Conservation (phyloP, 1,140 invertebrate species). For the Linepithema humile region DNA sequence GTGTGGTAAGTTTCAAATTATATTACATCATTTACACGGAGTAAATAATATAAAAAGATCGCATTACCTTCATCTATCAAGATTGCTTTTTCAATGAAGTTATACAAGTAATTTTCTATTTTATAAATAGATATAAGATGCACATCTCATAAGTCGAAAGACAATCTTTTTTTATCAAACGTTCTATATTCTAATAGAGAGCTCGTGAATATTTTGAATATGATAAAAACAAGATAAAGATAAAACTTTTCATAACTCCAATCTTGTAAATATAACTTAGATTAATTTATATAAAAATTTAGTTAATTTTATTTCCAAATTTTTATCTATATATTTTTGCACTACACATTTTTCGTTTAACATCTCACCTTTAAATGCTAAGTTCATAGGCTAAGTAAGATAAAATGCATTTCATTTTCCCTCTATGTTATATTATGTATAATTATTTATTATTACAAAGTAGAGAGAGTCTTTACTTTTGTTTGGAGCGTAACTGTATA, state of each 20-base stretch:
- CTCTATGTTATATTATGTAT: constrained; percentile 11
- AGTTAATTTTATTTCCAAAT: neutral
- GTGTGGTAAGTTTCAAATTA: constrained; percentile 89
- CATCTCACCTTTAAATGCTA: constrained; percentile 21
- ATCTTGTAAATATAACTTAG: constrained; percentile 29
- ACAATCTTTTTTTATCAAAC: neutral
- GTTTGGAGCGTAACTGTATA: constrained; percentile 25
- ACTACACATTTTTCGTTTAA: constrained; percentile 1
- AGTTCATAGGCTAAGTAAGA: neutral
- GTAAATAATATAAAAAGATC: neutral
- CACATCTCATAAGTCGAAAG: neutral
- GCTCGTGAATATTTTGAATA: neutral
- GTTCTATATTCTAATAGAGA: neutral
- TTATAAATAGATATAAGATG: neutral
- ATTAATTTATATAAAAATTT: constrained; percentile 23
- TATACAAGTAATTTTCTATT: neutral
- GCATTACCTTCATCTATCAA: neutral
- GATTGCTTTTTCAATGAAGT: neutral
- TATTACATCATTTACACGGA: constrained; percentile 24
- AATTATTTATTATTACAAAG: constrained; percentile 16
- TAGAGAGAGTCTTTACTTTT: constrained; percentile 9
- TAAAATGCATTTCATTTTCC: constrained; percentile 24
- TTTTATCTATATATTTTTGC: constrained; percentile 13
- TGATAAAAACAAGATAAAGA: neutral
- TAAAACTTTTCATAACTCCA: neutral